Conservation (phyloP, 2,113 vertebrate genomes). For the Rhegmatorhina hoffmannsi region DNA sequence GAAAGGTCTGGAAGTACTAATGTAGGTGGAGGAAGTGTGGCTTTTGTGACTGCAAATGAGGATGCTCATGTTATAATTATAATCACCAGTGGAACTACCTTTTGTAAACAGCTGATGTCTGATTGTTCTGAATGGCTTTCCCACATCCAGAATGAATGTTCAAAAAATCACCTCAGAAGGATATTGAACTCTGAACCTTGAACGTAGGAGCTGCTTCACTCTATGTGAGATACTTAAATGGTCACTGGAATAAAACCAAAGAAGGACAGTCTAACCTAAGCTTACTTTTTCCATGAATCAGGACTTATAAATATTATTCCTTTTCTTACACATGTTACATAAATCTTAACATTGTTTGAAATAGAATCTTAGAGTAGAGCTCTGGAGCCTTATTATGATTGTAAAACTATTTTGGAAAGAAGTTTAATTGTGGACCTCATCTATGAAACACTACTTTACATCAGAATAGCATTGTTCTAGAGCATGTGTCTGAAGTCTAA, state of each 20-base stretch:
- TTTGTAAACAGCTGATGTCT: background rate
- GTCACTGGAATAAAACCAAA: background rate
- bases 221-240: background rate
- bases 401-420: background rate
- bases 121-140: background rate
- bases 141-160: background rate
- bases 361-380: background rate
- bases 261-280: background rate
- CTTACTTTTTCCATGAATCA: background rate
- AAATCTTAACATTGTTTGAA: background rate
- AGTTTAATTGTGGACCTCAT: background rate
- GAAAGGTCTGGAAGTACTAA: background rate
- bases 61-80: background rate
- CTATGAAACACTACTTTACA: background rate
- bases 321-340: background rate
- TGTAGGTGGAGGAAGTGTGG: rapidly evolving
- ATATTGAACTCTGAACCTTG: background rate
- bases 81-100: background rate
- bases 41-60: background rate
- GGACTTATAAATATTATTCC: background rate
- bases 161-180: background rate
- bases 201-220: background rate
- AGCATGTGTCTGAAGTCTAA: background rate
- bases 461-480: background rate
- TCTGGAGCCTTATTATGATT: background rate